Evolutionary conservation across 2,797 vertebrate genomes (phyloP).

Genomic region (Philypnodon macrostomus): DNA sequence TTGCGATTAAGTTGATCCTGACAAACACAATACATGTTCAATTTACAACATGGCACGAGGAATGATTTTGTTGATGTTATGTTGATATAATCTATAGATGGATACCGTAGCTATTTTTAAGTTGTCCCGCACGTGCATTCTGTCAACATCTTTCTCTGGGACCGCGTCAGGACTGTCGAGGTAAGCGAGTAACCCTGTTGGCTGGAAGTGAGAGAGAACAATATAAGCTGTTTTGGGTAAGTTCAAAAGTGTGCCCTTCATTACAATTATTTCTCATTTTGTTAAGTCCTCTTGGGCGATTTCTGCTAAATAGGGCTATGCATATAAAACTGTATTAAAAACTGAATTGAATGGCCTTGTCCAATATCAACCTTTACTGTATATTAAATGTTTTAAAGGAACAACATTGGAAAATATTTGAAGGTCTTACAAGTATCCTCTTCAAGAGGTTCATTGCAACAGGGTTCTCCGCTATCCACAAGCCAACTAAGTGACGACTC

Average conservation of each 20-base stretch:
- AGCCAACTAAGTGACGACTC: slow-evolving; percentile 96
- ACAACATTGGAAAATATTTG: background rate
- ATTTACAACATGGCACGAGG: background rate
- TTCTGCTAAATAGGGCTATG: no score
- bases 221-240: background rate
- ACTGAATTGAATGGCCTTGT: no score
- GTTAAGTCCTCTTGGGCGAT: no score
- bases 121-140: slow-evolving; percentile 98
- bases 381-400: no score
- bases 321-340: no score
- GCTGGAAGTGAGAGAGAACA: slow-evolving; percentile 69
- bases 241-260: slow-evolving; percentile 5
- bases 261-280: no score
- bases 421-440: slow-evolving; percentile 87
- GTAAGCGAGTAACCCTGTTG: slow-evolving; percentile 90
- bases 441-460: slow-evolving; percentile 94
- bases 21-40: slow-evolving; percentile 12
- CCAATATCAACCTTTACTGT: no score
- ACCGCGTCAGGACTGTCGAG: slow-evolving; percentile 91
- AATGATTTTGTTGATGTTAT: background rate
- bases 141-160: slow-evolving; percentile 92
- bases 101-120: slow-evolving; percentile 94
- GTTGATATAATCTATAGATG: background rate
- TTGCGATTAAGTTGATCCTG: slow-evolving; percentile 95
- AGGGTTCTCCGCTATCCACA: slow-evolving; percentile 95